Base-by-base conservation (phyloP, 2,797 vertebrate genomes). In the Petrocephalus schoutedeni region DNA sequence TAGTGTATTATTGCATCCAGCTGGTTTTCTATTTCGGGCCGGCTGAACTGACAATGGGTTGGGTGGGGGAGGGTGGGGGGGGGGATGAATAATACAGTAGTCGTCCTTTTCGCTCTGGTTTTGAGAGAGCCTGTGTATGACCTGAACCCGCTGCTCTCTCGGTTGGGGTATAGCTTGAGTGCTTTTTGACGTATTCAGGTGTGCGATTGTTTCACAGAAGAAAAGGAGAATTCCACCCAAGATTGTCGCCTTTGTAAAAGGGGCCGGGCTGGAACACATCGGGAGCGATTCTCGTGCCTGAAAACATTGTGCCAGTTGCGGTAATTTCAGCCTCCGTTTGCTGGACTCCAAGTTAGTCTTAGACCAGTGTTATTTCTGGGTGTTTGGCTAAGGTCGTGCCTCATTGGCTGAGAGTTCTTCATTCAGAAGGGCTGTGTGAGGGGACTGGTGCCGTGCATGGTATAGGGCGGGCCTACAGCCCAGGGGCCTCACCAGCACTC, bases 11-110 rank as follows among this genome's bases (percentile, higher is more conserved):
- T 91, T 92, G 89, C 91, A 83, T 89, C n/a, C 89, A 89, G 89
- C 87, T 85, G 49, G 87, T 88, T 51, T 82, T 93, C 92, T 94
- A 94, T 93, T 94, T 94, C 91, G 93, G 92, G 92, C 90, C 14
- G 54, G 77, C 56, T 56, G 67, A 71, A 57, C 86, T 92, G 89
- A 88, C 49, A 90, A 91, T 91, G 89, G 61, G 9, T 12, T 64
- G 23, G 59, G 58, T 8, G 1, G 90, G 88, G 89, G 90, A 2
- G 56, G 2, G n/a, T 16, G 90, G 91, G 41, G 23, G 54, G 91
- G 87, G 86, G 92, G 86, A 88, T 83, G 23, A 59, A 87, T 89
- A 86, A 90, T 86, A 88, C 88, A 90, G 89, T 90, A 89, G 91
- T 92, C 87, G 64, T 93, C 91, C 89, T 90, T 92, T 91, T 83